These are phyloP conservation scores for Xiphorhynchus elegans DNA, from an alignment of 2,113 vertebrate genomes.

Conservation along the genomic window DNA sequence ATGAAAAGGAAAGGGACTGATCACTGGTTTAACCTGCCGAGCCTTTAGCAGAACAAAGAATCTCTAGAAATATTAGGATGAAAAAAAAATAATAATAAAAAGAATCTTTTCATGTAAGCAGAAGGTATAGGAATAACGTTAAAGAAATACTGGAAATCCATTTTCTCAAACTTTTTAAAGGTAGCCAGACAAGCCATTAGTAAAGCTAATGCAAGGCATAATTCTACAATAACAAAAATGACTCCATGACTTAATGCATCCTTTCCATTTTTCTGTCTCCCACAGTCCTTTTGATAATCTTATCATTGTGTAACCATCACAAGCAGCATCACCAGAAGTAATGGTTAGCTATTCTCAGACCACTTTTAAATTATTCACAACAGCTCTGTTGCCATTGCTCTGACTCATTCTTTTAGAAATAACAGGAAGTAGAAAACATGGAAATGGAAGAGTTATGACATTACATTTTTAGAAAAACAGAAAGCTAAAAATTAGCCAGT, in stretches of 20 bases:
- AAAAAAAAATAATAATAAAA: background rate
- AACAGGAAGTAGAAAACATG: slow-evolving; percentile 35
- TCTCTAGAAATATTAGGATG: background rate
- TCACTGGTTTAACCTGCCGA: background rate
- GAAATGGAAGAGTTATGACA: slow-evolving; percentile 36
- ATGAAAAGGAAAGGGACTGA: background rate
- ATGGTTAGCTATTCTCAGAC: slow-evolving; percentile 57
- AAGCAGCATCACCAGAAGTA: slow-evolving; percentile 44
- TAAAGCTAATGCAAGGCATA: slow-evolving; percentile 23
- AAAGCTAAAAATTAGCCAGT: slow-evolving; percentile 29
- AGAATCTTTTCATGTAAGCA: background rate
- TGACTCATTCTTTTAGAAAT: slow-evolving; percentile 37
- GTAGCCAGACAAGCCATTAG: slow-evolving; percentile 44
- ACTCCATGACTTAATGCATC: slow-evolving; percentile 32
- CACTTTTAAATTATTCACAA: slow-evolving; percentile 65
- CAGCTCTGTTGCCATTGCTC: slow-evolving; percentile 42
- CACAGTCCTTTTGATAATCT: slow-evolving; percentile 42
- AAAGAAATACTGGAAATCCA: slow-evolving; percentile 32
- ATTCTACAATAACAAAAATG: slow-evolving; percentile 16
- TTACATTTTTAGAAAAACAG: slow-evolving; percentile 39
- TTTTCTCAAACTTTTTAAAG: slow-evolving; percentile 38
- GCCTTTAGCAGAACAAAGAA: background rate
- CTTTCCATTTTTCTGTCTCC: slow-evolving; percentile 47
- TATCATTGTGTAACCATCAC: slow-evolving; percentile 48
- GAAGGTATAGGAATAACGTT: background rate